A percentile compares a stretch with the other conserved stretches of the same genome.
These are phyloP conservation scores for Brenthis daphne DNA, from an alignment of 2,888 invertebrate species.

Conservation along the genomic window DNA sequence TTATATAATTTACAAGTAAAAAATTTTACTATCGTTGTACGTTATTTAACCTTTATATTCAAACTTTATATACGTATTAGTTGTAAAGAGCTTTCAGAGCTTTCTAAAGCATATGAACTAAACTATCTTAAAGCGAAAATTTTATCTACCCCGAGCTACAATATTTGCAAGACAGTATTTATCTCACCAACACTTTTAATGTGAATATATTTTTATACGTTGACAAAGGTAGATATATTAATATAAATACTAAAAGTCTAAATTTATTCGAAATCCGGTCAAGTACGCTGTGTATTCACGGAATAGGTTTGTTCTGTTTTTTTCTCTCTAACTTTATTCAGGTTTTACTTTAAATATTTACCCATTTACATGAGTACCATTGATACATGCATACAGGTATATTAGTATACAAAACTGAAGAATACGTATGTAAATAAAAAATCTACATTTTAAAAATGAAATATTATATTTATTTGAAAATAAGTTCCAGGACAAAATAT, in stretches of 20 bases:
- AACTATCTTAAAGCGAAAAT: neutral
- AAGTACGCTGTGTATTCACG: slow-evolving; percentile 12
- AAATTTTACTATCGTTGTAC: too few relatives aligned
- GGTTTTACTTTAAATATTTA: neutral
- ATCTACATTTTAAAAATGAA: too few relatives aligned
- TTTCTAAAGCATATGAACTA: neutral
- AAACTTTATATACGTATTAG: neutral
- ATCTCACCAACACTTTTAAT: neutral
- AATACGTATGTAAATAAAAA: too few relatives aligned
- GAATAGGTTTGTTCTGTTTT: slow-evolving; percentile 20
- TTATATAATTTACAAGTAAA: too few relatives aligned
- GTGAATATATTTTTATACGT: neutral
- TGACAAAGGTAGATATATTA: slow-evolving; percentile 5
- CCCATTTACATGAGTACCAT: neutral
- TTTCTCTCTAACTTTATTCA: slow-evolving; percentile 15
- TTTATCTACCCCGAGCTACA: neutral
- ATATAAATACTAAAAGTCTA: slow-evolving; percentile 10
- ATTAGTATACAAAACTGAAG: too few relatives aligned
- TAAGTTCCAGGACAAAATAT: too few relatives aligned
- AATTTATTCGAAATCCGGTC: slow-evolving; percentile 14
- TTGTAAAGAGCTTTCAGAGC: slow-evolving; percentile 10
- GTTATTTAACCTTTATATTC: neutral
- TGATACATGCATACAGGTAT: too few relatives aligned
- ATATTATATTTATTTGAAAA: too few relatives aligned
- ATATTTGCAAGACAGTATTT: neutral